Percentiles rank a stretch among this genome's conserved stretches.
These are phyloP conservation scores for Drosophila navojoa DNA, from an alignment of 1,140 invertebrate genomes.

Conservation along the genomic window DNA sequence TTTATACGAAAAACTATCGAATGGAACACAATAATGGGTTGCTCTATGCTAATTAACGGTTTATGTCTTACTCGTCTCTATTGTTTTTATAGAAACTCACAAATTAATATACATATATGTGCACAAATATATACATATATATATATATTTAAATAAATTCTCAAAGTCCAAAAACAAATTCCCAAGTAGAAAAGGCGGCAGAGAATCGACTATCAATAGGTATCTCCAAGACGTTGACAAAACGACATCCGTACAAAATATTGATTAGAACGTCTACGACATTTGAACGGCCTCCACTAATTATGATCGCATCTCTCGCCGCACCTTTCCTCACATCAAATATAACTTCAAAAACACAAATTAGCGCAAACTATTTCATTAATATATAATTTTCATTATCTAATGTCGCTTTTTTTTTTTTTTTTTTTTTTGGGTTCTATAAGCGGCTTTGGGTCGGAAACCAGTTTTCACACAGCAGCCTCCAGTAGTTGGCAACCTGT, in stretches of 20 bases:
- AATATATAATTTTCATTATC: constrained; percentile 10
- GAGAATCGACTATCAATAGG: constrained; percentile 8
- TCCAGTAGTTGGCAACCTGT: not conserved
- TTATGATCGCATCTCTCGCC: constrained; percentile 14
- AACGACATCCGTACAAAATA: constrained; percentile 1
- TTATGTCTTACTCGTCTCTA: constrained; percentile 37
- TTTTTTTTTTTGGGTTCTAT: constrained; percentile 22
- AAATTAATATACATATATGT: too few species aligned
- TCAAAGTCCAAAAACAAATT: constrained; percentile 17
- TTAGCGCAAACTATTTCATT: constrained; percentile 39
- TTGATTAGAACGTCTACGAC: constrained; percentile 39
- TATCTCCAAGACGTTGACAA: not conserved
- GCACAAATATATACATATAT: too few species aligned
- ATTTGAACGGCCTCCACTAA: constrained; percentile 36
- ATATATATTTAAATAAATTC: constrained; percentile 17
- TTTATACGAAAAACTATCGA: constrained; percentile 64
- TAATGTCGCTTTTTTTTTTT: constrained; percentile 17
- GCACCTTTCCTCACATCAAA: constrained; percentile 11
- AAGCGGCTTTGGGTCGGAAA: constrained; percentile 26
- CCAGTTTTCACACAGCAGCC: constrained; percentile 11
- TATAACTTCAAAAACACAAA: constrained; percentile 36
- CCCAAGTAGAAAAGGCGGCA: not conserved
- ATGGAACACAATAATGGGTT: constrained; percentile 16
- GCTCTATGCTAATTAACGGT: constrained; percentile 73
- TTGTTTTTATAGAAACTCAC: too few species aligned